Percentiles rank a stretch among this genome's conserved stretches.
Conservation (phyloP, 2,113 vertebrate species). For the Eleginops maclovinus region DNA sequence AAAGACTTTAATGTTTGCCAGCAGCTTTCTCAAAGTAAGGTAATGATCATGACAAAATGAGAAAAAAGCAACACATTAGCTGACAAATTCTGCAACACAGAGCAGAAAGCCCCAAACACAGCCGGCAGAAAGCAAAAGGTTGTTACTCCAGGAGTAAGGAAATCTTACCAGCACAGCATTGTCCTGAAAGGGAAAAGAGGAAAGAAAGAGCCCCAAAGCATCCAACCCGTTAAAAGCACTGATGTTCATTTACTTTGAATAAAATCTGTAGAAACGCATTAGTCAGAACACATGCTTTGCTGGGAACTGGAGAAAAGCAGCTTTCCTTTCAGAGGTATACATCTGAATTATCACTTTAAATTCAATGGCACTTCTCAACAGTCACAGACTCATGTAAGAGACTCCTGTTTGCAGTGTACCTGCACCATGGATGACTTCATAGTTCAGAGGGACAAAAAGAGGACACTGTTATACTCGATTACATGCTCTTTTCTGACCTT, state of each 20-base stretch:
- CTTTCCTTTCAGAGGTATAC: conserved; percentile 9
- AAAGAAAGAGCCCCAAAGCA: conserved; percentile 4
- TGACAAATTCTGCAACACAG: neutral
- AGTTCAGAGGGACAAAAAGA: conserved; percentile 26
- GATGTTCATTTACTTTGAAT: conserved; percentile 9
- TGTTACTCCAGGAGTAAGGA: conserved; percentile 6
- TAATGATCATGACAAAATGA: conserved; percentile 21
- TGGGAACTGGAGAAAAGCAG: conserved; percentile 28
- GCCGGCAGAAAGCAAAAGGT: conserved; percentile 5
- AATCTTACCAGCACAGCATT: neutral
- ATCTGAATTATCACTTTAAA: neutral
- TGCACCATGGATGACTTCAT: conserved; percentile 42
- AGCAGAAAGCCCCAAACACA: conserved; percentile 19
- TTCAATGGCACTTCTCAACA: conserved; percentile 23
- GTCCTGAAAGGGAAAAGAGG: neutral
- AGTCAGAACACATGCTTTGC: conserved; percentile 18
- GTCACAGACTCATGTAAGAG: conserved; percentile 4
- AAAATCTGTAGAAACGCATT: conserved; percentile 24
- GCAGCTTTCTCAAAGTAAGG: conserved; percentile 13
- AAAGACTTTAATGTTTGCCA: conserved; percentile 27
- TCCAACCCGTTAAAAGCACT: conserved; percentile 27
- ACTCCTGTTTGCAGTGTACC: conserved; percentile 15
- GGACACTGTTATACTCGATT: conserved; percentile 50
- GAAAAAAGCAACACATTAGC: conserved; percentile 13
- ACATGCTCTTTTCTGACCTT: conserved; percentile 19